Evolutionary conservation across 2,888 invertebrate species (phyloP).

Genomic region (Vandiemenella viatica): DNA sequence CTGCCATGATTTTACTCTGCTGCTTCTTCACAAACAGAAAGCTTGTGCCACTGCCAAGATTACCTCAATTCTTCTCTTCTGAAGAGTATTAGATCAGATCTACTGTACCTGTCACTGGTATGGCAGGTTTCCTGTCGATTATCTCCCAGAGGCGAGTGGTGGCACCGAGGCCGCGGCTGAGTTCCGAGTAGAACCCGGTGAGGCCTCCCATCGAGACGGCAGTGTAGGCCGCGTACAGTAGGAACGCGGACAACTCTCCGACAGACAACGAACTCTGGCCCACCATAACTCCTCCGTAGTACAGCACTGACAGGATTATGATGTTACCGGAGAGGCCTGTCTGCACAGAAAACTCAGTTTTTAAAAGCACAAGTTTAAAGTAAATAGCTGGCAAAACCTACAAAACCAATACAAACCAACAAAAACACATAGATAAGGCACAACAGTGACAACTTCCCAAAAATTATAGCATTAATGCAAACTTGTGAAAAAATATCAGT

Average conservation of each 20-base stretch:
- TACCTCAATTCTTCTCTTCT: no score
- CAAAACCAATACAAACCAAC: no score
- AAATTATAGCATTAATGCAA: no score
- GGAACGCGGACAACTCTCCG: slow-evolving; percentile 82
- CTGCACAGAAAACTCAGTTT: slow-evolving; percentile 36
- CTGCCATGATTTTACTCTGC: no score
- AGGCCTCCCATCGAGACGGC: slow-evolving; percentile 80
- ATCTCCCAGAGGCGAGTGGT: slow-evolving; percentile 80
- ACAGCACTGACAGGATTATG: slow-evolving; percentile 78
- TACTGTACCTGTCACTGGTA: slow-evolving; percentile 61
- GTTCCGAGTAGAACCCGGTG: slow-evolving; percentile 84
- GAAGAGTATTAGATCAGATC: no score
- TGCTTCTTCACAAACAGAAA: no score
- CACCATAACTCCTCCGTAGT: slow-evolving; percentile 83
- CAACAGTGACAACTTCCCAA: no score
- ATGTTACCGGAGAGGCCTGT: slow-evolving; percentile 80
- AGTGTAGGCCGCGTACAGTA: slow-evolving; percentile 87
- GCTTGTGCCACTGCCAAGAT: no score
- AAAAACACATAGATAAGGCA: no score
- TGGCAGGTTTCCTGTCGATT: slow-evolving; percentile 60
- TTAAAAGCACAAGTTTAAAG: no score
- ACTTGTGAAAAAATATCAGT: no score
- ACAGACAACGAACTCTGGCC: slow-evolving; percentile 60
- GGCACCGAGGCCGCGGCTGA: slow-evolving; percentile 87
- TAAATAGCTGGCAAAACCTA: no score